Evolutionary conservation across 2,113 vertebrate species (phyloP).

Genomic region (Myodes glareolus): DNA sequence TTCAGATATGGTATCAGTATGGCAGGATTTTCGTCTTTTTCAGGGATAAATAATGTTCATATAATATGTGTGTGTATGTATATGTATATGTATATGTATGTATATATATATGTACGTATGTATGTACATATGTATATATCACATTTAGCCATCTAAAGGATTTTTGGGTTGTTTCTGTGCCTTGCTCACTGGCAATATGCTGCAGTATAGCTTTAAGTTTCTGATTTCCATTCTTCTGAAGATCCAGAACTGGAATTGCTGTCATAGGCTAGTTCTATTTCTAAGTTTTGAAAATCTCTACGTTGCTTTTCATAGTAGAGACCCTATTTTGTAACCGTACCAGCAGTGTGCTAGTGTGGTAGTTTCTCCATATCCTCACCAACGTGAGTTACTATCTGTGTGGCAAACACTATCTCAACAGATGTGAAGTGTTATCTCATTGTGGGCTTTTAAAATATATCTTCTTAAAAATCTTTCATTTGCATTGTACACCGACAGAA

Average conservation of each 20-base stretch:
- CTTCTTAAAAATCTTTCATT: background rate
- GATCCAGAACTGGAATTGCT: background rate
- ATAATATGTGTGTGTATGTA: too few species aligned
- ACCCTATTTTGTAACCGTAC: background rate
- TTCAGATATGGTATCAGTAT: background rate
- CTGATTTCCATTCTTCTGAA: background rate
- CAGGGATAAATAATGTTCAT: background rate
- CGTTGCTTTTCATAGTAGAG: background rate
- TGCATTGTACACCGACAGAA: background rate
- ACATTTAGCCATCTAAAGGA: background rate
- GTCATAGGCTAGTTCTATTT: background rate
- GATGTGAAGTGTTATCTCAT: background rate
- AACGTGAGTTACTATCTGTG: too few species aligned
- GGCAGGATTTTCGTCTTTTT: background rate
- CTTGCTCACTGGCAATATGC: background rate
- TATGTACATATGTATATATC: background rate
- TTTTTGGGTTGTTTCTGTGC: background rate
- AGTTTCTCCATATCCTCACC: background rate
- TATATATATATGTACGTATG: too few species aligned
- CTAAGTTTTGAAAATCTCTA: background rate
- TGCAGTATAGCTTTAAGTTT: background rate
- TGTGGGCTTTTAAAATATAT: background rate
- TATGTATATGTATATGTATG: too few species aligned
- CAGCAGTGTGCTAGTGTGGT: too few species aligned
- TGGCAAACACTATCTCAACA: background rate